Base-by-base conservation (phyloP, 2,888 invertebrate species). In the Protophormia terraenovae region DNA sequence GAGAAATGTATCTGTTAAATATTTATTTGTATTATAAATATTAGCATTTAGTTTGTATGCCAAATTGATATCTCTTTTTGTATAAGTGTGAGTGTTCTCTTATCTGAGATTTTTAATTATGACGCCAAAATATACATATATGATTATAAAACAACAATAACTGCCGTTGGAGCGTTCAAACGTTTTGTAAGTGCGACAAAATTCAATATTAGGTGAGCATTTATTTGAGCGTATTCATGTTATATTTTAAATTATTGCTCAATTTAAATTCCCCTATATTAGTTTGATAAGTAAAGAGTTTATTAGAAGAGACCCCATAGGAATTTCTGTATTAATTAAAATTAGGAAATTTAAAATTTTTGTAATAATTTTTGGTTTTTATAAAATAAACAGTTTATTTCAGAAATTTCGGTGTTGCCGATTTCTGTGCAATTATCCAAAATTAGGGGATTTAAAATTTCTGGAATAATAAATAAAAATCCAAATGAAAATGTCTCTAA, bases 11-110 rank as follows among this genome's bases (percentile, higher is more conserved):
- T 53, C 67, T 66, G 50, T n/a, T n/a, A 83, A 71, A 73, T 79
- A 71, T 50, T 12, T 10, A 55, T 29, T 58, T n/a, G 27, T 58
- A n/a, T n/a, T n/a, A n/a, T n/a, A n/a, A n/a, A n/a, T n/a, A n/a
- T n/a, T n/a, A n/a, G n/a, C n/a, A n/a, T 38, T 35, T 76, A 62
- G 69, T 66, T n/a, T 66, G 38, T 58, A 50, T 72, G 50, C 72
- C 62, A 71, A 55, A 77, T 60, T 67, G 32, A 53, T 55, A 69
- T 79, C 72, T 83, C 72, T 77, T 77, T 47, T 73, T 73, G 58
- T 45, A 24, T 47, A 19, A 12, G 41, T 12, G 38, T 47, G n/a
- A 58, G 24, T 66, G 22, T 66, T 83, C 71, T 83, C 72, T 83
- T 71, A 71, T 81, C 50, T 35, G 67, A 29, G 60, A 55, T 60